These are phyloP conservation scores for Eubasilissa splendida DNA, from an alignment of 2,888 invertebrate genomes.

Conservation along the genomic window DNA sequence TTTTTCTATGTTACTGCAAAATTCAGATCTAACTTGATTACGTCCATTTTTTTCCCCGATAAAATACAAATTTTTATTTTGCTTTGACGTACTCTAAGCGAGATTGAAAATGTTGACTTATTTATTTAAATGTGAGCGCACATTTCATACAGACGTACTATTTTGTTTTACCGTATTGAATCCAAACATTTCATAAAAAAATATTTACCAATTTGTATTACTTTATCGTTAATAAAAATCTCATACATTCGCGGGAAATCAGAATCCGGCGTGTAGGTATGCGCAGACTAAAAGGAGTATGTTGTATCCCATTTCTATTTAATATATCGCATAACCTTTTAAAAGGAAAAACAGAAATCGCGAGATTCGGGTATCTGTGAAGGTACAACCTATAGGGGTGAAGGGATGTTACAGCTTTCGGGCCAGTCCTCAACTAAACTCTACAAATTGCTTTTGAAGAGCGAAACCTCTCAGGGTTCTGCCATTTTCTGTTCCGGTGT, in stretches of 20 bases:
- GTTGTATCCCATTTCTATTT: neutral
- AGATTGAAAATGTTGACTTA: too few relatives aligned
- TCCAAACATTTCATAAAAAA: neutral
- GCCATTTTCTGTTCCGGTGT: conserved; percentile 31
- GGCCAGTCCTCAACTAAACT: conserved; percentile 31
- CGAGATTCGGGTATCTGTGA: neutral
- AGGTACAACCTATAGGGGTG: neutral
- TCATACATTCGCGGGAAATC: neutral
- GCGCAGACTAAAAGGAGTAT: conserved; percentile 11
- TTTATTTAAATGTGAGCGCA: too few relatives aligned
- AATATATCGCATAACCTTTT: conserved; percentile 11
- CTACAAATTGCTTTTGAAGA: conserved; percentile 33
- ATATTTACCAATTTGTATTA: neutral
- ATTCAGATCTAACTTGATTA: too few relatives aligned
- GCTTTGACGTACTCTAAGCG: too few relatives aligned
- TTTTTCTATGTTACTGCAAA: too few relatives aligned
- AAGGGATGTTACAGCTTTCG: neutral
- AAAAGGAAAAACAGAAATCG: neutral
- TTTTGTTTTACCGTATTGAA: neutral
- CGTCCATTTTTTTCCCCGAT: too few relatives aligned
- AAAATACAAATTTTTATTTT: too few relatives aligned
- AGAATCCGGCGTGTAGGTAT: neutral
- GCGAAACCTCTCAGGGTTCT: neutral
- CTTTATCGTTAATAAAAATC: conserved; percentile 3
- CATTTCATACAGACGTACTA: too few relatives aligned